Evolutionary conservation across 2,113 vertebrate species (phyloP).

Genomic region (Nothocercus nigrocapillus): DNA sequence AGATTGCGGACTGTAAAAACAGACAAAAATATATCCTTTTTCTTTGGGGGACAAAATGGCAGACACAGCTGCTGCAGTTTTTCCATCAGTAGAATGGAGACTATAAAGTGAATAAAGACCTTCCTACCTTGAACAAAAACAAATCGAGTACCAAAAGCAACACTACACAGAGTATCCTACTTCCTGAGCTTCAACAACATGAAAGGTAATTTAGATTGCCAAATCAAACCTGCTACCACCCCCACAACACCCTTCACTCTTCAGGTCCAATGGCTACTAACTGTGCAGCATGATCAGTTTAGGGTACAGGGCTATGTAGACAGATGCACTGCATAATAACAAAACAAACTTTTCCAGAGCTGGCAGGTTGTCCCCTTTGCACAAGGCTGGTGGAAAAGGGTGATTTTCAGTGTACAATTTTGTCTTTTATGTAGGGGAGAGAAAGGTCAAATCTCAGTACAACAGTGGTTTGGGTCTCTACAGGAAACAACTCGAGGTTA

Average conservation of each 20-base stretch:
- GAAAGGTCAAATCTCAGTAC: not conserved
- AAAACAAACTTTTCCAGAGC: not conserved
- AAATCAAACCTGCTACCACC: not conserved
- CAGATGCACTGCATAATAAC: not conserved
- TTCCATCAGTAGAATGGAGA: not conserved
- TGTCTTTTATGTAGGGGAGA: not conserved
- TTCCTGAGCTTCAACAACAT: not conserved
- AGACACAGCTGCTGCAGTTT: not conserved
- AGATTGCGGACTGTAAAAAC: not conserved
- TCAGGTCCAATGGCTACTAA: not conserved
- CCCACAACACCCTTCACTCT: not conserved
- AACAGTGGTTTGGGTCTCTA: not conserved
- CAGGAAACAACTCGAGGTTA: conserved; percentile 27
- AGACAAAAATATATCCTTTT: too few relatives aligned
- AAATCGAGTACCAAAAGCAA: not conserved
- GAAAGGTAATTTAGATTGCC: not conserved
- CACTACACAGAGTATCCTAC: not conserved
- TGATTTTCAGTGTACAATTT: not conserved
- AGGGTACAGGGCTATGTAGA: not conserved
- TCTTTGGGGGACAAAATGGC: not conserved
- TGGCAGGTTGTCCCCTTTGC: not conserved
- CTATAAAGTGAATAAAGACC: not conserved
- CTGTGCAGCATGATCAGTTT: not conserved
- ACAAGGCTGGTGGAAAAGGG: not conserved
- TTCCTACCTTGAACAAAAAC: not conserved